Conservation (phyloP, 2,113 vertebrate species). For the Hepsetus odoe region DNA sequence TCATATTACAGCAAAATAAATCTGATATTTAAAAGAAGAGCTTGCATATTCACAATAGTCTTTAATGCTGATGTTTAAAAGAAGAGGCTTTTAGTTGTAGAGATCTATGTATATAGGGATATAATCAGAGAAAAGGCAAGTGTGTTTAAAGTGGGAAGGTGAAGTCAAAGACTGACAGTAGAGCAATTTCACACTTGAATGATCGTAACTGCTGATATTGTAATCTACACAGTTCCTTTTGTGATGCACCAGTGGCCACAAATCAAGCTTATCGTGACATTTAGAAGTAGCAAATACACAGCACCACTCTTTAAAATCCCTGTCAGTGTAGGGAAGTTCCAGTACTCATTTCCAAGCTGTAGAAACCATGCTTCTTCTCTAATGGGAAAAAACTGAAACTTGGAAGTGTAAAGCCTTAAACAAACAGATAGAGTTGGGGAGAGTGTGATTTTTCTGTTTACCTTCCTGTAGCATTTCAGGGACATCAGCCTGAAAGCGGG, state of each 20-base stretch:
- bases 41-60: background rate
- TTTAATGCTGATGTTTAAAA: background rate
- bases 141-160: background rate
- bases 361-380: background rate
- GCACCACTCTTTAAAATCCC: background rate
- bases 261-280: slow-evolving; percentile 27
- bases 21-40: background rate
- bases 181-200: slow-evolving; percentile 52
- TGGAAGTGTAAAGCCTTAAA: background rate
- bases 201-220: slow-evolving; percentile 20
- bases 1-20: too few species aligned
- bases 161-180: slow-evolving; percentile 17
- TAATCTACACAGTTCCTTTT: slow-evolving; percentile 24
- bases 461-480: slow-evolving; percentile 95
- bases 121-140: background rate
- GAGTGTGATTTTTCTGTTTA: slow-evolving; percentile 57
- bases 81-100: background rate
- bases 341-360: background rate
- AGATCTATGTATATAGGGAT: background rate
- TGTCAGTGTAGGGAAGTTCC: background rate
- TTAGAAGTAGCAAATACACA: slow-evolving; percentile 1
- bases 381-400: background rate
- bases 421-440: background rate
- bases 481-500: slow-evolving; percentile 95
- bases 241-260: slow-evolving; percentile 37